These are phyloP conservation scores for Galerucella pusilla DNA, from an alignment of 2,888 invertebrate genomes.

Conservation along the genomic window DNA sequence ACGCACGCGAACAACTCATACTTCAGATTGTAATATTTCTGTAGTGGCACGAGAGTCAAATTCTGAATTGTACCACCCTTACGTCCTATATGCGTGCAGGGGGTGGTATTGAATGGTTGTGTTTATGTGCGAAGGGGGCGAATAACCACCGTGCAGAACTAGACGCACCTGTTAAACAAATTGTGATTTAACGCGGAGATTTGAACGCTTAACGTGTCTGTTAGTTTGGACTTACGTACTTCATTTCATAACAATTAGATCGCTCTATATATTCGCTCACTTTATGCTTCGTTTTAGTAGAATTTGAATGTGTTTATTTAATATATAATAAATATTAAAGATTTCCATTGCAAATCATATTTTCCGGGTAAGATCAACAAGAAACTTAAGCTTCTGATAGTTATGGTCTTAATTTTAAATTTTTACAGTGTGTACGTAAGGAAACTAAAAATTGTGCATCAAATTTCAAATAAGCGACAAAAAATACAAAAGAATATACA, in stretches of 20 bases:
- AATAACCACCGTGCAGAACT: conserved; percentile 48
- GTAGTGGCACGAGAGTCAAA: conserved; percentile 60
- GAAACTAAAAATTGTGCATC: too few species aligned
- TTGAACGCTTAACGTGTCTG: conserved; percentile 57
- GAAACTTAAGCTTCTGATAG: too few species aligned
- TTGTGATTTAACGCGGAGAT: conserved; percentile 59
- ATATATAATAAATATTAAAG: too few species aligned
- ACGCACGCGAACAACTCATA: conserved; percentile 56
- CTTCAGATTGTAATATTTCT: conserved; percentile 60
- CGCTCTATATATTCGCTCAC: not conserved
- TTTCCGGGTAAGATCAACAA: too few species aligned
- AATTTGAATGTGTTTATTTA: not conserved
- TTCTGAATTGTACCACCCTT: conserved; percentile 55
- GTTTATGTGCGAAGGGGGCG: conserved; percentile 57
- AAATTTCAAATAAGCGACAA: too few species aligned
- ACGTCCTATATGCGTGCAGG: conserved; percentile 39
- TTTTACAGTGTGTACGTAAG: too few species aligned
- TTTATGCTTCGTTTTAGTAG: too few species aligned
- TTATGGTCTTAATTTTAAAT: too few species aligned
- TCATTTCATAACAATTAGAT: conserved; percentile 48
- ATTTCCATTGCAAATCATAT: too few species aligned
- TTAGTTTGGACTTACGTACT: conserved; percentile 51
- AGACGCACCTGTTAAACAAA: conserved; percentile 58
- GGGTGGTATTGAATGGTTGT: conserved; percentile 52
- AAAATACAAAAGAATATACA: too few species aligned